Conservation (phyloP, 2,797 vertebrate genomes). For the Erethizon dorsatum region DNA sequence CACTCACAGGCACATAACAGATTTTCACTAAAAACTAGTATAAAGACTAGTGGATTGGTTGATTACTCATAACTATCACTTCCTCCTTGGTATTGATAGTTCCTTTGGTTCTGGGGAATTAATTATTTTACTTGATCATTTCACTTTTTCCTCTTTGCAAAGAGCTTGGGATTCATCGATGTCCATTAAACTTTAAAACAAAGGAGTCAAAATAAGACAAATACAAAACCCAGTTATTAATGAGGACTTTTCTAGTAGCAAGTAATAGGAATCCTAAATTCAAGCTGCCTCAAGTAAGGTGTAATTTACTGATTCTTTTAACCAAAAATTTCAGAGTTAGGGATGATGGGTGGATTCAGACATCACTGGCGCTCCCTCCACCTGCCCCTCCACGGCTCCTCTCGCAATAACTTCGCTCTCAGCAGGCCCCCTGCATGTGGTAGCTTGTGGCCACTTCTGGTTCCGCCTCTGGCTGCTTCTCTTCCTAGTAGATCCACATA, state of each 20-base stretch:
- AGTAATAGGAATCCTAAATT: constrained; percentile 40
- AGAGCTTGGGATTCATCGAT: not conserved
- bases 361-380: not conserved
- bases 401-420: not conserved
- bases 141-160: constrained; percentile 58
- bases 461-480: constrained; percentile 22
- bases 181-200: constrained; percentile 52
- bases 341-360: not conserved
- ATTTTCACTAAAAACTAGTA: constrained; percentile 29
- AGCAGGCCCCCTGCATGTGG: not conserved
- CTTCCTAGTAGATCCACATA: constrained; percentile 12
- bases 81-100: constrained; percentile 10
- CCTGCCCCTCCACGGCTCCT: not conserved
- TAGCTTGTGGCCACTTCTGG: not conserved
- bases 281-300: not conserved
- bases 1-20: not conserved
- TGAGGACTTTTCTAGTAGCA: not conserved
- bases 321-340: not conserved
- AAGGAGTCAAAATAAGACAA: constrained; percentile 31
- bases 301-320: not conserved
- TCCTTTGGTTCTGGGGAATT: constrained; percentile 28
- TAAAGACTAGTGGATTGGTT: not conserved
- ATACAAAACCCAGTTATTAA: not conserved
- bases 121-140: constrained; percentile 31
- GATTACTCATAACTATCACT: constrained; percentile 25